Evolutionary conservation across 1,140 invertebrate species (phyloP).

Genomic region (Cyrtorhinus lividipennis): DNA sequence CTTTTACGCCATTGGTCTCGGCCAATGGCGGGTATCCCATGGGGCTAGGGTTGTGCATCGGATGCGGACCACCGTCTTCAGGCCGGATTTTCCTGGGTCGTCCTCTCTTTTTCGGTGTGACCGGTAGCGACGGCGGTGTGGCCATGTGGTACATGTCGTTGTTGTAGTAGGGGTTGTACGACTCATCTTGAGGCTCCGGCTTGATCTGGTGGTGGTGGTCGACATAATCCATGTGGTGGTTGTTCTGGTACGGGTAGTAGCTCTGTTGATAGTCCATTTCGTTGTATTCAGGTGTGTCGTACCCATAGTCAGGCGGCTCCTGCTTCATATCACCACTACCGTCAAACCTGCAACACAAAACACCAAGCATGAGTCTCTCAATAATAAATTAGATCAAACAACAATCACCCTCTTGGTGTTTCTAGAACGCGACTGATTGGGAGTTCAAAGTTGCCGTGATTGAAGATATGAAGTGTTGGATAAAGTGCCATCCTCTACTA

Average conservation of each 20-base stretch:
- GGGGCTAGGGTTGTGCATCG: constrained; percentile 10
- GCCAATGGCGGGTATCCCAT: constrained; percentile 11
- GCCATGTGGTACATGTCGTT: constrained; percentile 7
- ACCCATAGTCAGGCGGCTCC: constrained; percentile 58
- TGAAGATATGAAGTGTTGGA: too few relatives aligned
- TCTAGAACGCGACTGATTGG: too few relatives aligned
- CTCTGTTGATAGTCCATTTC: constrained; percentile 33
- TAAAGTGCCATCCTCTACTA: too few relatives aligned
- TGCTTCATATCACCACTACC: constrained; percentile 7
- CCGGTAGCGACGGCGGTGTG: constrained; percentile 16
- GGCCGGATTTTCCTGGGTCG: constrained; percentile 57
- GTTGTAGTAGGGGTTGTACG: constrained; percentile 26
- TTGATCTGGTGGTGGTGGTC: constrained; percentile 21
- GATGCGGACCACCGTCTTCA: constrained; percentile 30
- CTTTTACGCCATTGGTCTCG: constrained; percentile 18
- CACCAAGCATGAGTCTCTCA: too few relatives aligned
- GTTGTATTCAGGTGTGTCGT: constrained; percentile 67
- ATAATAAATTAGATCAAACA: too few relatives aligned
- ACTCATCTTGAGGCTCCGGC: constrained; percentile 27
- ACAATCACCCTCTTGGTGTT: too few relatives aligned
- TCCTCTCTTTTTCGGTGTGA: constrained; percentile 55
- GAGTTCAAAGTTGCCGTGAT: too few relatives aligned
- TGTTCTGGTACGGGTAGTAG: constrained; percentile 21
- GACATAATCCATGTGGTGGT: constrained; percentile 28
- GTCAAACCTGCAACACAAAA: too few relatives aligned